phyloP scores from a whole-genome alignment of 37 sponge, comb jelly and placozoan genomes.

The Amphimedon queenslandica region DNA sequence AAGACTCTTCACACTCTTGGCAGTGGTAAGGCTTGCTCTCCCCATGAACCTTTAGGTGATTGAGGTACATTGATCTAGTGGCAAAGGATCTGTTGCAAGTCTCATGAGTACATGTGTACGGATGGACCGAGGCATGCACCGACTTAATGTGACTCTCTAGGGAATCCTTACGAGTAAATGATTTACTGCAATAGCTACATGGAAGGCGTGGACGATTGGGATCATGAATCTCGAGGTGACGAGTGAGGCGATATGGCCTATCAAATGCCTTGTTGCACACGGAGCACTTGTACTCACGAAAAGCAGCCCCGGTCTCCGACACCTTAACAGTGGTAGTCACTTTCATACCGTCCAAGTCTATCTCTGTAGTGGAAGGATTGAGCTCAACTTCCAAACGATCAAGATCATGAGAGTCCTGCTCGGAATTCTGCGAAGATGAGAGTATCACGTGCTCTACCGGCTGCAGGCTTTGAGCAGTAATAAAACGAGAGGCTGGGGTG shows the following conservation, averaged over 20 bases:
- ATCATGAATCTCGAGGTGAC: constrained; percentile 59
- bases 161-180: constrained; percentile 49
- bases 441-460: no score
- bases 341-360: background rate
- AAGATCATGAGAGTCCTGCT: background rate
- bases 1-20: constrained; percentile 32
- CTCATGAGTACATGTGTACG: constrained; percentile 34
- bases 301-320: background rate
- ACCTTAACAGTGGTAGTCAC: background rate
- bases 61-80: constrained; percentile 31
- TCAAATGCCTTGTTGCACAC: constrained; percentile 55
- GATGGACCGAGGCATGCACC: constrained; percentile 46
- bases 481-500: background rate
- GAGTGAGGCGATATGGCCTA: constrained; percentile 38
- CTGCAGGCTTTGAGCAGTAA: background rate
- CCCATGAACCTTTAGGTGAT: constrained; percentile 44
- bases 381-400: background rate
- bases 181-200: constrained; percentile 45
- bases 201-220: constrained; percentile 50
- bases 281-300: constrained; percentile 21
- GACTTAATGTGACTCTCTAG: constrained; percentile 52
- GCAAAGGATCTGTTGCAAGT: constrained; percentile 38
- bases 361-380: background rate
- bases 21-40: constrained; percentile 50
- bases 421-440: background rate